Conservation (phyloP, 2,113 vertebrate species). For the Daboia siamensis region DNA sequence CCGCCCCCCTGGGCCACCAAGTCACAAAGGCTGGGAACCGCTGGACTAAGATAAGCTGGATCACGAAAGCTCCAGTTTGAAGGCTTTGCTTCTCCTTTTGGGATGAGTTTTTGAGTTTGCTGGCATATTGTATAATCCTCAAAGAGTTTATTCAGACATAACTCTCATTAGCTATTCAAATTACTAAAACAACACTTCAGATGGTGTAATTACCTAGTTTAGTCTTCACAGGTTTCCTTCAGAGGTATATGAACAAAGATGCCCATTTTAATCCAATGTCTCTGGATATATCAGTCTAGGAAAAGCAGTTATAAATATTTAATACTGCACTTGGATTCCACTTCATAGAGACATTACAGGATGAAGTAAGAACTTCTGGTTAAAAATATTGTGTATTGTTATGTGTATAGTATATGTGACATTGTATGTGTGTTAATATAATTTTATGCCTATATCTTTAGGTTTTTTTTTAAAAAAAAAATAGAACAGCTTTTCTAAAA, state of each 20-base stretch:
- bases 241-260: neutral
- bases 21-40: neutral
- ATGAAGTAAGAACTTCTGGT: neutral
- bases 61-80: neutral
- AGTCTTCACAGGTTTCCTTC: neutral
- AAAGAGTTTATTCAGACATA: neutral
- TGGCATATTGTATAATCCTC: neutral
- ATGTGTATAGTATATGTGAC: neutral
- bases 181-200: neutral
- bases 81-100: neutral
- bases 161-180: neutral
- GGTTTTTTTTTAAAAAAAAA: neutral
- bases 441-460: constrained; percentile 8
- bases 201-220: neutral
- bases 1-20: too few relatives aligned
- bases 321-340: neutral
- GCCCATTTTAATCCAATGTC: neutral
- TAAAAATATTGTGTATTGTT: neutral
- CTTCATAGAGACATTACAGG: neutral
- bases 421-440: neutral
- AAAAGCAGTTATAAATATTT: neutral
- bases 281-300: neutral
- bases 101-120: neutral
- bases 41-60: neutral
- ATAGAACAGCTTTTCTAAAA: constrained; percentile 21